Conservation (phyloP, 2,888 invertebrate species). For the Bruchidius siliquastri region DNA sequence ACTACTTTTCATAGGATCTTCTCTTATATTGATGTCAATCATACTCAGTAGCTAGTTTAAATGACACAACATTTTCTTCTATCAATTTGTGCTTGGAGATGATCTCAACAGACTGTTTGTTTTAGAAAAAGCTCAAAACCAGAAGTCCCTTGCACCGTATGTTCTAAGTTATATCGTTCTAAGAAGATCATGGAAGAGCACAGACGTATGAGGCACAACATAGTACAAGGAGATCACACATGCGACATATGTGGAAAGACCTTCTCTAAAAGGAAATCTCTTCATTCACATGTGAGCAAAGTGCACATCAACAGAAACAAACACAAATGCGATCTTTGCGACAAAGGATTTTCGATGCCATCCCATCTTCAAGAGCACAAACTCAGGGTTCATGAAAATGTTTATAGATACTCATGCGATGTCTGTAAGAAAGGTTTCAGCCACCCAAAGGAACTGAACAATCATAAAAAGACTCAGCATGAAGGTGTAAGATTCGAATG, state of each 20-base stretch:
- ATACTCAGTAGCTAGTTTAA: no score
- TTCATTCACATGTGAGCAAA: neutral
- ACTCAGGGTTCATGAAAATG: constrained; percentile 40
- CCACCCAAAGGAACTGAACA: neutral
- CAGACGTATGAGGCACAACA: constrained; percentile 44
- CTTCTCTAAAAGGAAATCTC: neutral
- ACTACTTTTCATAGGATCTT: no score
- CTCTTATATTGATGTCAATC: no score
- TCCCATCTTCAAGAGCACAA: constrained; percentile 22
- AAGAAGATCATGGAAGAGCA: constrained; percentile 13
- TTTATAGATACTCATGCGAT: constrained; percentile 35
- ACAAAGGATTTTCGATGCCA: neutral
- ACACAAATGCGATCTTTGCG: neutral
- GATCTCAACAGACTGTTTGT: neutral
- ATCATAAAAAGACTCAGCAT: constrained; percentile 7
- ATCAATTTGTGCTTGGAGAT: neutral
- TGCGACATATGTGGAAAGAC: neutral
- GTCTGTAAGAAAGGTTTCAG: constrained; percentile 8
- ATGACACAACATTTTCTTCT: neutral
- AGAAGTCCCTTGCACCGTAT: constrained; percentile 13
- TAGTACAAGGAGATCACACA: neutral
- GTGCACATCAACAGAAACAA: neutral
- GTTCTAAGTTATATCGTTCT: constrained; percentile 15
- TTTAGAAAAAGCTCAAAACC: neutral
- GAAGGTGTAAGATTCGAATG: constrained; percentile 9